Conservation (phyloP, 2,113 vertebrate species). For the Burhinus bistriatus region DNA sequence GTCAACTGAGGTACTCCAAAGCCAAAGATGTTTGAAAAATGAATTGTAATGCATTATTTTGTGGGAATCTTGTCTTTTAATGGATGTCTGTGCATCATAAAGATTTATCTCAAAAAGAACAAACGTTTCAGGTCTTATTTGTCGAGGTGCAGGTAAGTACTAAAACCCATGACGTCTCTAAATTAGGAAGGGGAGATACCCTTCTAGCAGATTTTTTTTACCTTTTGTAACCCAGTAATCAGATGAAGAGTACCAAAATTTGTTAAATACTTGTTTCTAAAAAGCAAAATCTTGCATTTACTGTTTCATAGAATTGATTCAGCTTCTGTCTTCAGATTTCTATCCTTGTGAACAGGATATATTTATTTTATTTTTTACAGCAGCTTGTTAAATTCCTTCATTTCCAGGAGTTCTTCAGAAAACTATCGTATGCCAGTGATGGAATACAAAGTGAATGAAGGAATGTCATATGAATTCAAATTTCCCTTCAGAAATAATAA, state of each 20-base stretch:
- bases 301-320: not conserved
- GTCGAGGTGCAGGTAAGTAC: not conserved
- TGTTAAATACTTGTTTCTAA: not conserved
- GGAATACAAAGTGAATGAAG: slow-evolving; percentile 95
- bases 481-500: slow-evolving; percentile 91
- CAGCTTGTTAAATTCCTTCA: not conserved
- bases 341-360: not conserved
- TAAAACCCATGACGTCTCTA: not conserved
- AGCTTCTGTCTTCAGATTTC: not conserved
- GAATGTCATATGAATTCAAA: slow-evolving; percentile 90
- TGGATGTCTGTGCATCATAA: not conserved
- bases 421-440: slow-evolving; percentile 93
- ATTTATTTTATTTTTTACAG: not conserved
- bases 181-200: not conserved
- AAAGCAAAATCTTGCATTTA: not conserved
- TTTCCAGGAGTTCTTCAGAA: slow-evolving; percentile 89
- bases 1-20: not conserved
- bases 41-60: not conserved
- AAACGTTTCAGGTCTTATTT: not conserved
- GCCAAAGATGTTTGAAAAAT: not conserved
- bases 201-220: not conserved
- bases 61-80: not conserved
- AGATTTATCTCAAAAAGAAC: not conserved
- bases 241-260: not conserved
- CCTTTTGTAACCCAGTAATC: not conserved